phyloP scores from a whole-genome alignment of 2,888 invertebrate species.

The Arctia plantaginis region DNA sequence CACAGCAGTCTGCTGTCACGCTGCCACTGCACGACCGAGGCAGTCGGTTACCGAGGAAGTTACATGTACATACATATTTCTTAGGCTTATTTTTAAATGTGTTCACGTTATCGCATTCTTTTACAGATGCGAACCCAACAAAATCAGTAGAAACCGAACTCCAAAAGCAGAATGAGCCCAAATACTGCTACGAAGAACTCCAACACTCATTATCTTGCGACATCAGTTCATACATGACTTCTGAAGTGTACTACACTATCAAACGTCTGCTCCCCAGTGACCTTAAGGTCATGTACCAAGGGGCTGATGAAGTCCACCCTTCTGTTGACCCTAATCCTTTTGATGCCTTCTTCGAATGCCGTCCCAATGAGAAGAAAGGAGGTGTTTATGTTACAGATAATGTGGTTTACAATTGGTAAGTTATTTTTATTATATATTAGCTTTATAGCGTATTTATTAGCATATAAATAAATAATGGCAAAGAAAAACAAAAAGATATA shows the following conservation, averaged over 20 bases:
- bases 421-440: constrained; percentile 24
- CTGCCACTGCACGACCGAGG: too few species aligned
- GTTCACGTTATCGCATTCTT: not conserved
- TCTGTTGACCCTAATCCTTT: constrained; percentile 90
- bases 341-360: constrained; percentile 87
- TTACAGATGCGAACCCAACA: constrained; percentile 74
- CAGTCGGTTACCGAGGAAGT: too few species aligned
- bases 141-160: constrained; percentile 77
- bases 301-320: constrained; percentile 72
- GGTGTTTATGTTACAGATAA: constrained; percentile 93
- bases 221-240: constrained; percentile 90
- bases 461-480: too few species aligned
- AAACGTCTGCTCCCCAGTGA: constrained; percentile 95
- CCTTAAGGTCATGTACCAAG: constrained; percentile 90
- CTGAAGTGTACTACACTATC: constrained; percentile 92
- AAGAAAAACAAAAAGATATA: too few species aligned
- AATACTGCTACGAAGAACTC: constrained; percentile 71
- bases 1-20: too few species aligned
- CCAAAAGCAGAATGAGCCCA: constrained; percentile 61
- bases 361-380: constrained; percentile 90
- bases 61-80: too few species aligned
- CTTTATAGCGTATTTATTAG: too few species aligned
- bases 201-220: constrained; percentile 89
- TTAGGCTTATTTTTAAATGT: too few species aligned
- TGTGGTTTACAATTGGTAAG: constrained; percentile 90